Evolutionary conservation across 2,888 invertebrate species (phyloP), one percentile per base, ranked within the genome.

Genomic region (Polydrusus pterygomalis): DNA sequence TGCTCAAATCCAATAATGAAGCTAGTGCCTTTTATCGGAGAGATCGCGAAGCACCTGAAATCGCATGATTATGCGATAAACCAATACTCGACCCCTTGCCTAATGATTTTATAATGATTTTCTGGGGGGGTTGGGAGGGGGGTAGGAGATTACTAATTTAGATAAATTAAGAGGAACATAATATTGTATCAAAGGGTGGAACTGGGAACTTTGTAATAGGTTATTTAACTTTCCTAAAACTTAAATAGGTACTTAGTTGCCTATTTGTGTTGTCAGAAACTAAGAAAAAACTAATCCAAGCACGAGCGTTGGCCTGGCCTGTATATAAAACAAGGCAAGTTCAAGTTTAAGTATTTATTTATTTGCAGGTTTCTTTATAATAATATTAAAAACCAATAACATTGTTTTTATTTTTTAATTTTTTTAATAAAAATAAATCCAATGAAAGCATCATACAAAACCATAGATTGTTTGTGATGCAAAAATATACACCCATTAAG

Each of bases 21-120:
- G 70, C 75, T 63, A 67, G 73, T 70, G 72, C 73, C 69, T 70
- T 70, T 73, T 69, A 72, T 68, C 68, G 51, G 47, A 64, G 60
- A 65, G 62, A 75, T 75, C 67, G 71, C 75, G 67, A 70, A 67
- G 71, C 75, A 75, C 75, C 75, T 75, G 75, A 67, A 75, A 25
- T 75, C 68, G 75, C 75, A 71, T 75, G 71, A 75, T 75, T 69
- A 70, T 62, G 64, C 62, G 75, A 70, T 75, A 75, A 75, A 70
- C 71, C 75, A 68, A 71, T 75, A 67, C 68, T 68, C 67, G 45
- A 58, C 51, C 65, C 65, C 70, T 73, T 38, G 58, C 70, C 80
- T 82, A 82, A 82, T 81, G 79, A 81, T 82, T 82, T 81, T 80
- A 71, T 82, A 81, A 82, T 82, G 82, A 75, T 75, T 45, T 45